Conservation (phyloP, 2,888 invertebrate species). For the Euspilapteryx auroguttella region DNA sequence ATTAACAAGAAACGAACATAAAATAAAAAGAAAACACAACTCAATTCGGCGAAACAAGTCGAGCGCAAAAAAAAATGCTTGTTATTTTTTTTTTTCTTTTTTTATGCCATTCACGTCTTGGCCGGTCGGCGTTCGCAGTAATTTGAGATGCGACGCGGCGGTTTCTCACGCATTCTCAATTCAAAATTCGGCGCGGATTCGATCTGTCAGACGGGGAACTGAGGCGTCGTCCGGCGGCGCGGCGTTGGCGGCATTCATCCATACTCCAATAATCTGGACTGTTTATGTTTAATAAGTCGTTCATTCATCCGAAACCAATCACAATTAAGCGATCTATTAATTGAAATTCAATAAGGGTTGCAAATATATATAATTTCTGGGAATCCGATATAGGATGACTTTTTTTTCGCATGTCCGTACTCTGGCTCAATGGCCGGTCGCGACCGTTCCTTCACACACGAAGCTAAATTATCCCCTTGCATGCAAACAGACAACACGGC, state of each 20-base stretch:
- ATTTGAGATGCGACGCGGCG: conserved; percentile 30
- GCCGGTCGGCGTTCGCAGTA: conserved; percentile 16
- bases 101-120: conserved; percentile 38
- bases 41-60: conserved; percentile 4
- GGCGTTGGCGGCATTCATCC: too few relatives aligned
- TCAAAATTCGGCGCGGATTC: conserved; percentile 41
- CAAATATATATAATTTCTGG: too few relatives aligned
- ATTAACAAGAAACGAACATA: too few relatives aligned
- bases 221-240: background rate
- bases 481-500: background rate
- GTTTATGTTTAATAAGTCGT: too few relatives aligned
- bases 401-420: too few relatives aligned
- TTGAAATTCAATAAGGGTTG: too few relatives aligned
- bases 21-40: conserved; percentile 1
- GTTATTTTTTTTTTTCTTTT: conserved; percentile 13
- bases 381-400: too few relatives aligned
- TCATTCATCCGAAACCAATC: too few relatives aligned
- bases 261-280: too few relatives aligned
- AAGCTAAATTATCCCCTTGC: background rate
- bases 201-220: conserved; percentile 24
- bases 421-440: conserved; percentile 1
- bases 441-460: conserved; percentile 1
- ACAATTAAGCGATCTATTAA: too few relatives aligned
- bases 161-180: conserved; percentile 46
- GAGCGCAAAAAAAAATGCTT: conserved; percentile 18